phyloP scores from a whole-genome alignment of 1,140 invertebrate genomes.

The Ips typographus region DNA sequence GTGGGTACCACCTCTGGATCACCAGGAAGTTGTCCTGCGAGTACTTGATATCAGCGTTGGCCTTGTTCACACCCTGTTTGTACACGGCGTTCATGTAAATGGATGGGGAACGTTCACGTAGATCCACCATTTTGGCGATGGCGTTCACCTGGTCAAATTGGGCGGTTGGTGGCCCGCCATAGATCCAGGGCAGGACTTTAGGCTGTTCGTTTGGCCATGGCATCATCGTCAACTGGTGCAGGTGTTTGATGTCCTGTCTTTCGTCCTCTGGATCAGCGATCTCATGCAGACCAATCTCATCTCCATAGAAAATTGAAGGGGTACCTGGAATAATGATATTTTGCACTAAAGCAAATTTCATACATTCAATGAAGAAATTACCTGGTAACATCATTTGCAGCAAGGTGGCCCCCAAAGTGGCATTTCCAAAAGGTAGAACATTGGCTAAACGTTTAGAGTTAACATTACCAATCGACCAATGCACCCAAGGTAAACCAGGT shows the following conservation, averaged over 20 bases:
- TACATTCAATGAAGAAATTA: too few relatives aligned
- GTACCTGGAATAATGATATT: slow-evolving; percentile 57
- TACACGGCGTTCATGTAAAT: slow-evolving; percentile 69
- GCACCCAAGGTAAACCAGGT: slow-evolving; percentile 69
- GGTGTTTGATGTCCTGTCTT: slow-evolving; percentile 61
- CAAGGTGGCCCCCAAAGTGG: slow-evolving; percentile 63
- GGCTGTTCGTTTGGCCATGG: slow-evolving; percentile 53
- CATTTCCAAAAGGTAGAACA: slow-evolving; percentile 57
- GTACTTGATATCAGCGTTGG: slow-evolving; percentile 67
- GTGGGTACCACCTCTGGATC: slow-evolving; percentile 73
- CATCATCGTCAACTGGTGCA: slow-evolving; percentile 69
- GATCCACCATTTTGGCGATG: slow-evolving; percentile 58
- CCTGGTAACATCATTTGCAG: slow-evolving; percentile 71
- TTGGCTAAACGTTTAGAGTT: slow-evolving; percentile 61
- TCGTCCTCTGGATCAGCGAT: slow-evolving; percentile 57
- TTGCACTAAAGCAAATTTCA: too few relatives aligned
- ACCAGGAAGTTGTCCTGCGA: slow-evolving; percentile 65
- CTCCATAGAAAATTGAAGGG: slow-evolving; percentile 78
- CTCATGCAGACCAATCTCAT: slow-evolving; percentile 67
- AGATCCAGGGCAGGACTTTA: slow-evolving; percentile 61
- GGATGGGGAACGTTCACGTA: slow-evolving; percentile 63
- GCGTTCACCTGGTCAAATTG: slow-evolving; percentile 55
- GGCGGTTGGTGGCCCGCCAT: slow-evolving; percentile 51
- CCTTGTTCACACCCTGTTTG: slow-evolving; percentile 61
- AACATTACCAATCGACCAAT: slow-evolving; percentile 71